phyloP scores from a whole-genome alignment of 1,140 invertebrate species.

The Brevipalpus yothersi region DNA sequence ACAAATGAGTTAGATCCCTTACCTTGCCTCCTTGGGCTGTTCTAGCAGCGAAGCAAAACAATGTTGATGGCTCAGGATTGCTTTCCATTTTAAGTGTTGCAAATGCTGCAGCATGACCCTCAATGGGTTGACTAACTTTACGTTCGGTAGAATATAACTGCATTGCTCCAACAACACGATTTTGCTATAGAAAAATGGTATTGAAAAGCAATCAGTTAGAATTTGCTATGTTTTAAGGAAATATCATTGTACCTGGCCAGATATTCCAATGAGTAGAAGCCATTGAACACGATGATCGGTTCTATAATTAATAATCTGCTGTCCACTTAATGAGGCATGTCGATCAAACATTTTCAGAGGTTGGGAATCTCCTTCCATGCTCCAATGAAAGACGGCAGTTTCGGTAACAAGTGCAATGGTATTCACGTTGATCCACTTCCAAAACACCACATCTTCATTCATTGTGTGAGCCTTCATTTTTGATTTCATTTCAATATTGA shows the following conservation, averaged over 20 bases:
- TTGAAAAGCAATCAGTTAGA: neutral
- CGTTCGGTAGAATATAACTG: constrained; percentile 97
- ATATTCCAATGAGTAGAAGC: constrained; percentile 86
- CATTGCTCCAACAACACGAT: constrained; percentile 93
- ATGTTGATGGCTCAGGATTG: constrained; percentile 71
- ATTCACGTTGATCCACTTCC: constrained; percentile 98
- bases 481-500: constrained; percentile 99
- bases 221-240: neutral
- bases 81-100: constrained; percentile 88
- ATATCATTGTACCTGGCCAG: constrained; percentile 38
- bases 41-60: constrained; percentile 92
- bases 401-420: constrained; percentile 95
- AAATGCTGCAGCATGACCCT: constrained; percentile 96
- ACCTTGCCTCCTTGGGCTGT: constrained; percentile 67
- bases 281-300: constrained; percentile 89
- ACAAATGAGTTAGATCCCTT: neutral
- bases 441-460: constrained; percentile 94
- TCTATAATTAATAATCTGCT: constrained; percentile 97
- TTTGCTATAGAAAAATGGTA: constrained; percentile 38
- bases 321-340: constrained; percentile 75
- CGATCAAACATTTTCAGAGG: constrained; percentile 96
- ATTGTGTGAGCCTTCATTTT: constrained; percentile 96
- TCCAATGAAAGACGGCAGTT: constrained; percentile 91
- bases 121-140: constrained; percentile 94
- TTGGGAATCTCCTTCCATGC: constrained; percentile 92